Evolutionary conservation across 2,888 invertebrate genomes (phyloP).

Genomic region (Drosophila emarginata): DNA sequence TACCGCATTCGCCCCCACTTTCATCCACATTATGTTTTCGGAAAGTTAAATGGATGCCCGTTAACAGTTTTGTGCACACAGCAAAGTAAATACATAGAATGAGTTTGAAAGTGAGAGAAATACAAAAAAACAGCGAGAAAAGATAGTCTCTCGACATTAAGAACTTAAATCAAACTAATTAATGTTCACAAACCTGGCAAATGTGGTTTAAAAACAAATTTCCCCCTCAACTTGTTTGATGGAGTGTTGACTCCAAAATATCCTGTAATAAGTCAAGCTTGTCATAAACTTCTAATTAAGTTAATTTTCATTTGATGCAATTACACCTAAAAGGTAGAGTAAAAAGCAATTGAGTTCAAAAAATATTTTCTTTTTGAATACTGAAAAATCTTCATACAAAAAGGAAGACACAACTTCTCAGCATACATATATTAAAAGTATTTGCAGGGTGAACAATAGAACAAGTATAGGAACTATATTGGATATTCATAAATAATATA

Average conservation of each 20-base stretch:
- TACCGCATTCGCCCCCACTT: slow-evolving; percentile 21
- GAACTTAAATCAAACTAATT: slow-evolving; percentile 73
- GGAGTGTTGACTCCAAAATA: not conserved
- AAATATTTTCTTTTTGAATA: too few relatives aligned
- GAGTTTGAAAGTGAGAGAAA: slow-evolving; percentile 13
- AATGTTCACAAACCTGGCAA: slow-evolving; percentile 59
- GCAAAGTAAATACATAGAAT: slow-evolving; percentile 24
- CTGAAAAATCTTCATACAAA: too few relatives aligned
- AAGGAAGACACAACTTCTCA: too few relatives aligned
- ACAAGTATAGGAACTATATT: too few relatives aligned
- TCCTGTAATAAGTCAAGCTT: not conserved
- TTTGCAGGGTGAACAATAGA: too few relatives aligned
- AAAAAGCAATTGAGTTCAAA: too few relatives aligned
- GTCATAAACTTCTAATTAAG: too few relatives aligned
- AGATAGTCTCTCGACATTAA: slow-evolving; percentile 42
- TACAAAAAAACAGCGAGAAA: slow-evolving; percentile 20
- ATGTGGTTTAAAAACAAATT: slow-evolving; percentile 40
- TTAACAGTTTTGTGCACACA: slow-evolving; percentile 60
- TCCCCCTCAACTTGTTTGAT: not conserved
- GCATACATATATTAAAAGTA: too few relatives aligned
- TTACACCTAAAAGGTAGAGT: too few relatives aligned
- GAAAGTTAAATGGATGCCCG: slow-evolving; percentile 68
- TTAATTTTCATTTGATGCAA: too few relatives aligned
- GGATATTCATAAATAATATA: too few relatives aligned
- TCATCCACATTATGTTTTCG: slow-evolving; percentile 32